Base-by-base conservation (phyloP, 1,140 invertebrate species). In the Ylistrum balloti region DNA sequence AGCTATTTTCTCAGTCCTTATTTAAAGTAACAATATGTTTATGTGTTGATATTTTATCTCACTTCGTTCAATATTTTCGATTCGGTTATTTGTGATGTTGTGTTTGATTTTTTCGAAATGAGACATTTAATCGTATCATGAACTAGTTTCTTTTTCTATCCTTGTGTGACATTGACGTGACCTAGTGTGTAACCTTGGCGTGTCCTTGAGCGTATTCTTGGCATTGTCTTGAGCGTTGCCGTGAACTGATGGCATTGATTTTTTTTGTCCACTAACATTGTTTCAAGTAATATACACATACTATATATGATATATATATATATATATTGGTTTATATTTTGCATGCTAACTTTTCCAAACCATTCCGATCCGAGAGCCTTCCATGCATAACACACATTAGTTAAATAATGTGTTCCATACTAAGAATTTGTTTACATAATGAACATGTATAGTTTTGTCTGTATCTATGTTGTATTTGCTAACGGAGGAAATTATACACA, bases 281-380 rank as follows among this genome's bases (percentile, higher is more conserved):
- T 74, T 74, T 74, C 22, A 74, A 74, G 56, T 74, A 28, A 74
- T 74, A 74, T 74, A 74, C 9, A 74, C 56, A 74, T 74, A 74
- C 22, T 74, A 74, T 74, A 74, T n/a, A n/a, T n/a, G n/a, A n/a
- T n/a, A n/a, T n/a, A n/a, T n/a, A n/a, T n/a, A n/a, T 74, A 74
- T 74, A 74, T 74, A 74, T 74, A 74, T 74, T 74, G 56, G 56
- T 74, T 28, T 2, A 74, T 74, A 74, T 74, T 56, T 74, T 74
- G 56, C 56, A 74, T 74, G 56, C 56, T 74, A 74, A 5, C 28
- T 74, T 74, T 74, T 74, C 13, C 22, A 74, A 74, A 74, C 56
- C 56, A 74, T 74, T 74, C 56, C 56, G 56, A 74, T 74, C 56
- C 56, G n/a, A n/a, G n/a, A n/a, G n/a, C 56, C 56, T 74, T 74